Base-by-base conservation (phyloP, 2,113 vertebrate species). In the Parus major region DNA sequence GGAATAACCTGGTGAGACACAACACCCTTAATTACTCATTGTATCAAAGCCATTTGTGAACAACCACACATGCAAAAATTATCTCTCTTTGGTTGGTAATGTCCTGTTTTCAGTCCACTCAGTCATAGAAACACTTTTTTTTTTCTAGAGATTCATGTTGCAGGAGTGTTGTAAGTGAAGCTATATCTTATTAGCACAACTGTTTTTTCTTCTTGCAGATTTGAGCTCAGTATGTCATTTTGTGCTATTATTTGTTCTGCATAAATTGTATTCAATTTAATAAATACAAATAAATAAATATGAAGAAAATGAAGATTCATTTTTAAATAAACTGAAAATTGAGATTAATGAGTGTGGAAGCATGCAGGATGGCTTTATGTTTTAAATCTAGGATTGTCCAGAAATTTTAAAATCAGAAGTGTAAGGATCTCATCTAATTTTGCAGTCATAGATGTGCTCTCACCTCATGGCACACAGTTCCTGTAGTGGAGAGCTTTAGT, bases 171-270 rank as follows among this genome's bases (percentile, higher is more conserved):
- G 57, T 20, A 78, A 76, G 55, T 19, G 56, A 61, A 85, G 53
- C 44, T 56, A 80, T 70, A 89, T 87, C 80, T 89, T 81, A 83
- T 33, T 35, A 57, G n/a, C 69, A 35, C 63, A 84, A 56, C 19
- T 19, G 57, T 35, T 83, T 50, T 90, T 39, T 28, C 41, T 81
- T 82, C 47, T 56, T 31, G 44, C 55, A 88, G 82, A 18, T 86
- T 81, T 63, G 46, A 81, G 68, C 82, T 95, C 86, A 83, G 49
- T 29, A 82, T 61, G 86, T 95, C 33, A 69, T 83, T 95, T 52
- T 15, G 56, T 71, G 35, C 79, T 76, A 76, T 61, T 90, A 85
- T 90, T 94, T 92, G 56, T 59, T 90, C 70, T 69, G 55, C 57
- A 82, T 27, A 96, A 91, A 88, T n/a, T 53, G 8, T 39, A 35